Evolutionary conservation across 2,888 invertebrate genomes (phyloP), one percentile per base, ranked within the genome.

Genomic region (Mellilla xanthometata): DNA sequence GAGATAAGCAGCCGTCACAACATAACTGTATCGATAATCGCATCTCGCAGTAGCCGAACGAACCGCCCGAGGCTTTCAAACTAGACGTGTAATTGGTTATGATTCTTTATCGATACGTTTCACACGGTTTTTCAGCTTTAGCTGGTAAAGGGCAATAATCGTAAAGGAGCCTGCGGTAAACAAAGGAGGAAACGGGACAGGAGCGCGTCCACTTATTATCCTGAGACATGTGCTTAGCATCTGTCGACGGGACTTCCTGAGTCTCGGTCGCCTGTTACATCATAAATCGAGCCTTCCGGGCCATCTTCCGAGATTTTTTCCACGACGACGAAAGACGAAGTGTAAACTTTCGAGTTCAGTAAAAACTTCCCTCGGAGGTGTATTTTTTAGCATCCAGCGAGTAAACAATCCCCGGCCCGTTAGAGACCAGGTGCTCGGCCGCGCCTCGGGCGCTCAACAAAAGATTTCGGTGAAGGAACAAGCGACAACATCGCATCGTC

Each of bases 201-300:
- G 70, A 79, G 79, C 76, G 77, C 80, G 81, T 77, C 70, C 76
- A 76, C 76, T 76, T 78, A 76, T 73, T 74, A 77, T 72, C 66
- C 60, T 52, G 46, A 61, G 60, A 76, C 87, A 87, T 82, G 76
- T 89, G 90, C 76, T 69, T 57, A 70, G 75, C 84, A 81, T 90
- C 90, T 90, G 89, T 90, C 90, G 76, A 70, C 85, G 70, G 60
- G 58, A 71, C 78, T 79, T 87, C 88, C 88, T 83, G 83, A 75
- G 65, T 66, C 66, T 52, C 62, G 63, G 60, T 67, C 71, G 76
- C 72, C 72, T 76, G 81, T 79, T 79, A 75, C 74, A 79, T 84
- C 86, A 87, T 86, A 89, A 86, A 86, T 82, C 70, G 79, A 82
- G 69, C 80, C 85, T 88, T 86, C 84, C 88, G 87, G 81, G 69